Evolutionary conservation across 1,140 invertebrate genomes (phyloP).

Genomic region (Potamilus streckersoni): DNA sequence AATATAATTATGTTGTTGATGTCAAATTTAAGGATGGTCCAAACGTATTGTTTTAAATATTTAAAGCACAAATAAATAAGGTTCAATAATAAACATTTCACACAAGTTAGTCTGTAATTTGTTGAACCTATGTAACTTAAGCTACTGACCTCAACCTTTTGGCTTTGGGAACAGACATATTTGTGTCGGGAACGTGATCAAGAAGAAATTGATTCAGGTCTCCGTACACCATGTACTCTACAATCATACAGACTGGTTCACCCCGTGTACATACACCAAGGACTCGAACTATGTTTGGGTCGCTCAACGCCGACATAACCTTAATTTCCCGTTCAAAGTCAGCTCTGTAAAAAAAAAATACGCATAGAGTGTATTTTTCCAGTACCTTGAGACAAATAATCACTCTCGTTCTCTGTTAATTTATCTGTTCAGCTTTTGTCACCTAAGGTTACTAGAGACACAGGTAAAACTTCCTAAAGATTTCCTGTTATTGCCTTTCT

Average conservation of each 20-base stretch:
- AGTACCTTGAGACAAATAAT: background rate
- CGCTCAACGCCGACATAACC: constrained; percentile 85
- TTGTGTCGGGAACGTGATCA: constrained; percentile 72
- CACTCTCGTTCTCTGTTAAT: background rate
- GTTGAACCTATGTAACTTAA: background rate
- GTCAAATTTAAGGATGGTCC: no score
- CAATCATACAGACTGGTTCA: constrained; percentile 85
- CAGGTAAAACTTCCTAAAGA: background rate
- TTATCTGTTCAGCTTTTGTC: background rate
- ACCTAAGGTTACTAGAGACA: background rate
- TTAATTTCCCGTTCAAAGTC: constrained; percentile 91
- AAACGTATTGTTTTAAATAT: no score
- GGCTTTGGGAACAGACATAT: constrained; percentile 42
- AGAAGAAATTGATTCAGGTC: constrained; percentile 91
- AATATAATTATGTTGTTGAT: no score
- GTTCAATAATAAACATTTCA: no score
- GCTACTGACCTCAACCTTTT: constrained; percentile 59
- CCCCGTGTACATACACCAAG: constrained; percentile 85
- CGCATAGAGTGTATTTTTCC: background rate
- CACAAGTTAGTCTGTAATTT: background rate
- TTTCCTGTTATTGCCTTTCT: background rate
- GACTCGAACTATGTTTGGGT: constrained; percentile 87
- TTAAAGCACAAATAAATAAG: no score
- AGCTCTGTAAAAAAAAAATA: constrained; percentile 71
- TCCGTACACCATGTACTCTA: constrained; percentile 90